Conservation (phyloP, 1,140 invertebrate genomes). For the Aphidius ervi region DNA sequence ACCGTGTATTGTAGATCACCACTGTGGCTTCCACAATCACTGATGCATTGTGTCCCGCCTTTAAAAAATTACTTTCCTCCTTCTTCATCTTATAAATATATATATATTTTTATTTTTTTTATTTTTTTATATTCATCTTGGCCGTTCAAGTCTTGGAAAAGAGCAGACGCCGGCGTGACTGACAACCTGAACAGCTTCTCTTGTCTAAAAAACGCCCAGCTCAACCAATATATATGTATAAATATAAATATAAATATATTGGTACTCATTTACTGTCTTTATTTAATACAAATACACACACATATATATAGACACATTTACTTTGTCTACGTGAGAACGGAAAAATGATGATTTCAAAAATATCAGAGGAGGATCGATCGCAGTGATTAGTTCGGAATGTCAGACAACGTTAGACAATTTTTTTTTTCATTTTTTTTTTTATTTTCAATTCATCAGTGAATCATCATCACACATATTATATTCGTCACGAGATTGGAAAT, state of each 20-base stretch:
- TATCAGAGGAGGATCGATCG: slow-evolving; percentile 14
- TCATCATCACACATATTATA: too few relatives aligned
- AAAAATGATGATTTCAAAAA: slow-evolving; percentile 1
- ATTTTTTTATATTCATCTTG: not conserved
- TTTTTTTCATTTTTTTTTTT: not conserved
- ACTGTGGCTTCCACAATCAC: slow-evolving; percentile 36
- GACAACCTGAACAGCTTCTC: slow-evolving; percentile 4
- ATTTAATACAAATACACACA: not conserved
- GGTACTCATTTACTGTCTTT: too few relatives aligned
- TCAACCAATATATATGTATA: not conserved
- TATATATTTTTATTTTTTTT: not conserved
- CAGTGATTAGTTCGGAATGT: slow-evolving; percentile 15
- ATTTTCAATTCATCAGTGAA: too few relatives aligned
- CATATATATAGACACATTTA: too few relatives aligned
- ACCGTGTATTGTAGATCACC: slow-evolving; percentile 24
- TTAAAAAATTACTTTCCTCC: slow-evolving; percentile 35
- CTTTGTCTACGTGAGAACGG: not conserved
- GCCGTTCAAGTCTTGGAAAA: not conserved
- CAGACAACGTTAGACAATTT: not conserved
- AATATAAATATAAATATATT: not conserved
- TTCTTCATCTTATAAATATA: not conserved
- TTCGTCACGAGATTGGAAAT: too few relatives aligned
- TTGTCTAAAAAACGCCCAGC: slow-evolving; percentile 4
- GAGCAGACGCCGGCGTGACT: slow-evolving; percentile 9
- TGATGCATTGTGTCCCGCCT: slow-evolving; percentile 27